Base-by-base conservation (phyloP, 2,797 vertebrate genomes). In the Glyptemys insculpta region DNA sequence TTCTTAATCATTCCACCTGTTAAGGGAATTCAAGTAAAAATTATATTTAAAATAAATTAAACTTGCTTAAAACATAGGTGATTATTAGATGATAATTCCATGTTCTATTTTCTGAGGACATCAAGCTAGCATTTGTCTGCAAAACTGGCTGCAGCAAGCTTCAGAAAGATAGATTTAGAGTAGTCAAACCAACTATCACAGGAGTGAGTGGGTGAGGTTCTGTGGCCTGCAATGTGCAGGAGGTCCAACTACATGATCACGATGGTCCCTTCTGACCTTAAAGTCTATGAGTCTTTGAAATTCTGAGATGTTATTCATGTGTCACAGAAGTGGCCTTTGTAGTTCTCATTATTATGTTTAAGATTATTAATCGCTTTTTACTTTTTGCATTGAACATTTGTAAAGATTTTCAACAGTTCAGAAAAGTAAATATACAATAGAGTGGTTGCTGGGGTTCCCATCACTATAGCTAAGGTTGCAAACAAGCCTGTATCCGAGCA, bases 401-500 rank as follows among this genome's bases (percentile, higher is more conserved):
- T 1, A 86, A 86, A 52, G 18, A 57, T 96, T 84, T 47, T 1
- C 37, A 94, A 74, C 80, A 91, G 76, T 83, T 85, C 79, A 94
- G 83, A 88, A 49, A 87, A 91, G 85, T 89, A 88, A 92, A 87
- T 91, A 93, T 95, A 50, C 16, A 74, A 76, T 56, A 92, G 87
- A 85, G 89, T 68, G 29, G 50, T 29, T 96, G 87, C 72, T 74
- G 81, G 82, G 85, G 41, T 89, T 85, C 56, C 82, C 94, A 91
- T 94, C 82, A 91, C 93, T 93, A 81, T 74, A 93, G 80, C 93
- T 91, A 82, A 91, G 81, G 50, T 86, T 97, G 89, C 86, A 97
- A 96, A 96, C 92, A 95, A 97, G 92, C 93, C 90, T 92, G 93
- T 94, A 79, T 97, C 74, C 91, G 95, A 94, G 87, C 95, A 95